A percentile compares a stretch with the other conserved stretches of the same genome.
phyloP scores from a whole-genome alignment of 2,888 invertebrate genomes.

The Coleophora deauratella region DNA sequence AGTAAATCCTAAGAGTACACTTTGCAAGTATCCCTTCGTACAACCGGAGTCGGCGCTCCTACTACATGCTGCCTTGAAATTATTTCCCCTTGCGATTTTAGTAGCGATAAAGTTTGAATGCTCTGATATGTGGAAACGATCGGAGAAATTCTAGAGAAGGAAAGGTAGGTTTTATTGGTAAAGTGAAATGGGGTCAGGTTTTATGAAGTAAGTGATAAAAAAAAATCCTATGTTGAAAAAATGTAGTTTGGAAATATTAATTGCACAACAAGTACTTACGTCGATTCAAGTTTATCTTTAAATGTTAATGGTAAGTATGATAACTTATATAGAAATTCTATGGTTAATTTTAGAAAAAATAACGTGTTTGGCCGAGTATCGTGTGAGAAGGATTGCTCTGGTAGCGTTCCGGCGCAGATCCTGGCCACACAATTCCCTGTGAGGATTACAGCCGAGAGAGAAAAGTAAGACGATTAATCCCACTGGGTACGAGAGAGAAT shows the following conservation, averaged over 20 bases:
- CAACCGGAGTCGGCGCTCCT: conserved; percentile 35
- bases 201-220: conserved; percentile 5
- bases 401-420: conserved; percentile 43
- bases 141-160: conserved; percentile 11
- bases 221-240: background rate
- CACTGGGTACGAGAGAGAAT: conserved; percentile 57
- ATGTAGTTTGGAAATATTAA: too few species aligned
- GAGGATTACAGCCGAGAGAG: conserved; percentile 62
- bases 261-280: too few species aligned
- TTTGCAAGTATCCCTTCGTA: conserved; percentile 49
- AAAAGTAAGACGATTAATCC: conserved; percentile 73
- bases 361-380: too few species aligned
- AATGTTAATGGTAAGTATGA: too few species aligned
- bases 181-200: conserved; percentile 4
- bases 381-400: conserved; percentile 12
- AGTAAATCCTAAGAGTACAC: conserved; percentile 58
- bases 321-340: too few species aligned
- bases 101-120: conserved; percentile 19
- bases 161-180: conserved; percentile 4
- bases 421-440: conserved; percentile 63
- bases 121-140: conserved; percentile 14
- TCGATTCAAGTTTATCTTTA: too few species aligned
- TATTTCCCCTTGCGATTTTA: conserved; percentile 33
- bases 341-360: too few species aligned
- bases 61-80: conserved; percentile 36